Base-by-base conservation (phyloP, 2,888 invertebrate genomes). In the Amiota mariae region DNA sequence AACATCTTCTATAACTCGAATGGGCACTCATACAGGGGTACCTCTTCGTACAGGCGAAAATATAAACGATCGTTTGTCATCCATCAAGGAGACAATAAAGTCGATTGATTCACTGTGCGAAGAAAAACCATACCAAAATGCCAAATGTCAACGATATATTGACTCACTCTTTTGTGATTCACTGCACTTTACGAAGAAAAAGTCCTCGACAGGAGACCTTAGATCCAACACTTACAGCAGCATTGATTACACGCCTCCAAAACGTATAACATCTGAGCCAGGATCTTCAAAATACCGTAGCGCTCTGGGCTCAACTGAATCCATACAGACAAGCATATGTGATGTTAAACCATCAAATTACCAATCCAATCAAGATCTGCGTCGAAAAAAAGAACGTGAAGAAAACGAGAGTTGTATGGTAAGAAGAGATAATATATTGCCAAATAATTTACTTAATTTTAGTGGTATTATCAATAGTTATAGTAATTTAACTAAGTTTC, bases 81-180 rank as follows among this genome's bases (percentile, higher is more conserved):
- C 90, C 36, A 90, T 90, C 51, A 88, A 90, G 77, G 89, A 89
- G 77, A 88, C 89, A 51, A 90, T 90, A 71, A 90, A 90, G 76
- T 90, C 90, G 12, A 90, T 90, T 71, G 90, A 90, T 78, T 87
- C 83, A 1, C 80, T 90, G 51, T 90, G 90, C 77, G 88, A 89
- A 75, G 89, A 90, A 76, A 88, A 87, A 71, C 83, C 87, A 20
- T 88, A 86, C 79, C 84, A 85, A 73, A 88, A 86, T 80, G 88
- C 85, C 75, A 88, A 87, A 75, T 89, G 88, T 72, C 89, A 90
- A 75, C 87, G 88, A 10, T 90, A 89, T 67, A 89, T 90, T 20
- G 89, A 90, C 73, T 87, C 90, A 0, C 82, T 89, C 13, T 89
- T 88, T 73, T 77, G 85, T 13, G 86, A 87, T 66, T 88, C 88